These are phyloP conservation scores for Calypte anna DNA, from an alignment of 2,113 vertebrate species.

Conservation along the genomic window DNA sequence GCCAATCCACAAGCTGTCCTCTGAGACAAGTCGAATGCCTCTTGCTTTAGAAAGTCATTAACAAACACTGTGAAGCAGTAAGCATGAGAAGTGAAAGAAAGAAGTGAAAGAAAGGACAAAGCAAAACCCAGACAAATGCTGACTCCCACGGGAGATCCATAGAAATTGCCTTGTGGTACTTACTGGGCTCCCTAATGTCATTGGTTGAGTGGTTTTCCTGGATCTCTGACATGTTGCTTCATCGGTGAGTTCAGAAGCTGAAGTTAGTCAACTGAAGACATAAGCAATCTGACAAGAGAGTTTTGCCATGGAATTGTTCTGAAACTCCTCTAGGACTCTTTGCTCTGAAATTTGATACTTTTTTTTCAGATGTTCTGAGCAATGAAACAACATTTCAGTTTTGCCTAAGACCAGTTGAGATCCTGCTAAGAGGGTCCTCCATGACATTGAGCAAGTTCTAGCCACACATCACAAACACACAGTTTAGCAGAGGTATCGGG, in stretches of 20 bases:
- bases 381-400: background rate
- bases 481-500: background rate
- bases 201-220: background rate
- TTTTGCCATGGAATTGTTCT: background rate
- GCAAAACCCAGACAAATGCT: background rate
- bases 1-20: background rate
- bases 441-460: background rate
- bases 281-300: background rate
- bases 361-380: background rate
- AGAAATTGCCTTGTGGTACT: background rate
- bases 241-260: background rate
- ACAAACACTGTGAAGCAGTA: rapidly evolving
- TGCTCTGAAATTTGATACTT: background rate
- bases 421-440: rapidly evolving
- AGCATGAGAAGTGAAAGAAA: background rate
- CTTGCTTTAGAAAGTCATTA: background rate
- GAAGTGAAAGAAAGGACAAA: background rate
- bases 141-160: background rate
- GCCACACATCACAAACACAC: background rate
- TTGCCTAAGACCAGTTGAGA: background rate
- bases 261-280: background rate
- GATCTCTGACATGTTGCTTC: rapidly evolving
- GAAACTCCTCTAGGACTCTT: background rate
- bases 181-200: background rate
- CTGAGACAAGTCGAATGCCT: background rate